Percentiles rank a stretch among this genome's conserved stretches.
Conservation (phyloP, 2,113 vertebrate genomes). For the Notothenia coriiceps region DNA sequence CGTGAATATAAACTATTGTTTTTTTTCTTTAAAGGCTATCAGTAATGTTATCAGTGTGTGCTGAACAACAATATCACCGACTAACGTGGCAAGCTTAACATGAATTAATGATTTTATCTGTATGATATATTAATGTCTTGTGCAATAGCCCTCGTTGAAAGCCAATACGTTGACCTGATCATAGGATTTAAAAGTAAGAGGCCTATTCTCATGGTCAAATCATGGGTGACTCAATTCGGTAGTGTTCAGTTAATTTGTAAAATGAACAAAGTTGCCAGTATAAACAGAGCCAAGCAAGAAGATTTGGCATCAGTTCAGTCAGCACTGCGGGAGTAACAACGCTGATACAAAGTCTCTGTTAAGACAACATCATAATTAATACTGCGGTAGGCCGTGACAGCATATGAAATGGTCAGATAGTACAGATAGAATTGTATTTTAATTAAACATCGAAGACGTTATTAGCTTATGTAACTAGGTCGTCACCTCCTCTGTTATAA, state of each 20-base stretch:
- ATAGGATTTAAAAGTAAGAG: too few relatives aligned
- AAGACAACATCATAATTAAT: neutral
- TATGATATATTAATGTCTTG: neutral
- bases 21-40: too few relatives aligned
- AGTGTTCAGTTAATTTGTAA: conserved; percentile 4
- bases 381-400: neutral
- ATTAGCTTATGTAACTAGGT: conserved; percentile 1
- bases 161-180: too few relatives aligned
- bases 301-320: conserved; percentile 1
- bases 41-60: too few relatives aligned
- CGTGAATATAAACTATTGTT: too few relatives aligned
- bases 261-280: conserved; percentile 5
- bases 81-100: too few relatives aligned
- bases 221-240: neutral
- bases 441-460: neutral
- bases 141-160: too few relatives aligned
- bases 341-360: neutral
- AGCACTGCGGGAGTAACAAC: neutral
- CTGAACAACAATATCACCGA: too few relatives aligned
- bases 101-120: neutral
- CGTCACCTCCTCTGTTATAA: neutral
- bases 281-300: conserved; percentile 16
- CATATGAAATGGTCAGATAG: conserved; percentile 5
- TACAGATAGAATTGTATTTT: neutral
- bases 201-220: conserved; percentile 1